Evolutionary conservation across 64 coral and sea anemone genomes (phyloP).

Genomic region (Montipora capricornis): DNA sequence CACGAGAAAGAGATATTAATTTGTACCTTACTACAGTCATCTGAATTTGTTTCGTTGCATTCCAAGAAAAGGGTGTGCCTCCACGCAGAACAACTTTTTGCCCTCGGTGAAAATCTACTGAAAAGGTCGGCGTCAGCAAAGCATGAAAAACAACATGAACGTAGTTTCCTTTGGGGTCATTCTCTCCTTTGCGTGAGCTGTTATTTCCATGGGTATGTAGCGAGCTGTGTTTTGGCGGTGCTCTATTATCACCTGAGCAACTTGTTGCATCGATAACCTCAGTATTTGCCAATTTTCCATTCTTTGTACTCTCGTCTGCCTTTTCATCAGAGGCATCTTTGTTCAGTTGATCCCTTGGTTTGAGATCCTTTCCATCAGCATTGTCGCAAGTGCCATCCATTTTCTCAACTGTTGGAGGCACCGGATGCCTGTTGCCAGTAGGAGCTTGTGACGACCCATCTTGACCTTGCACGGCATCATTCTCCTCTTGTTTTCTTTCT

Average conservation of each 20-base stretch:
- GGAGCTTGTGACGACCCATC: too few relatives aligned
- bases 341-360: neutral
- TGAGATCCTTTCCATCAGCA: neutral
- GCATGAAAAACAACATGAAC: constrained; percentile 11
- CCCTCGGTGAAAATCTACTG: neutral
- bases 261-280: neutral
- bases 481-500: neutral
- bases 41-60: neutral
- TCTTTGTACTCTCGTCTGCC: neutral
- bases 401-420: neutral
- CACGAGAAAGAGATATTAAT: neutral
- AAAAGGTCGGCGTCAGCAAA: neutral
- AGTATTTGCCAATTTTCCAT: fast-evolving
- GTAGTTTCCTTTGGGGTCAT: too few relatives aligned
- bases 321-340: fast-evolving
- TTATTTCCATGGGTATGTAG: neutral
- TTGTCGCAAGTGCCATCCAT: neutral
- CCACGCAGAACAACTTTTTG: neutral
- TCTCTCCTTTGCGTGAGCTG: neutral
- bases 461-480: neutral
- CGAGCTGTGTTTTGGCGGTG: neutral
- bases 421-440: neutral
- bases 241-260: neutral
- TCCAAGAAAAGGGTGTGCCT: neutral
- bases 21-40: neutral